Percentiles rank a stretch among this genome's conserved stretches.
These are phyloP conservation scores for Caenorhabditis inopinata DNA, from an alignment of 1,140 invertebrate species.

Conservation along the genomic window DNA sequence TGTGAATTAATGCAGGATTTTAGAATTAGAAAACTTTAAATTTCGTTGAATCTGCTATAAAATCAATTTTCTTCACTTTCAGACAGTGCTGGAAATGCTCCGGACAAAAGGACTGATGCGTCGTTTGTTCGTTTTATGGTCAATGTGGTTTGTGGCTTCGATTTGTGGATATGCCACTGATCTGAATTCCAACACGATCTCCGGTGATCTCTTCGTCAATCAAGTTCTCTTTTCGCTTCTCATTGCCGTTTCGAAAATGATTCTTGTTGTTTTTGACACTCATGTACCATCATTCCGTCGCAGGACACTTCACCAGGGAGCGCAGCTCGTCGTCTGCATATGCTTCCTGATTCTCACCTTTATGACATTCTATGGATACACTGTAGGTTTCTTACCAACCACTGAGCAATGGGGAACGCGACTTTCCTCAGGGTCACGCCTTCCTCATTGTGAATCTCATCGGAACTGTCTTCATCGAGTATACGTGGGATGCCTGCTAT, in stretches of 20 bases:
- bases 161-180: conserved; percentile 65
- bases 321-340: conserved; percentile 58
- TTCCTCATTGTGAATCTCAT: conserved; percentile 60
- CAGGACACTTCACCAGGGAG: conserved; percentile 58
- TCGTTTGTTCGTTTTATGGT: conserved; percentile 50
- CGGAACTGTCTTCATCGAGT: conserved; percentile 62
- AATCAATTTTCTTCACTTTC: no score
- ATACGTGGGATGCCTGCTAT: conserved; percentile 65
- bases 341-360: conserved; percentile 60
- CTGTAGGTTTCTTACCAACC: conserved; percentile 36
- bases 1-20: no score
- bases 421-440: conserved; percentile 52
- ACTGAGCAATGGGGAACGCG: no score
- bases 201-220: conserved; percentile 62
- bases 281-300: conserved; percentile 56
- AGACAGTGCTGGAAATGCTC: conserved; percentile 22
- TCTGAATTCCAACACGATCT: conserved; percentile 60
- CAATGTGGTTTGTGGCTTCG: conserved; percentile 59
- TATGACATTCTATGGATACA: conserved; percentile 52
- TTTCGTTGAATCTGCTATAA: no score
- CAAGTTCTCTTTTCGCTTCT: conserved; percentile 63
- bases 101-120: conserved; percentile 32
- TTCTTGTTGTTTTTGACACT: conserved; percentile 37
- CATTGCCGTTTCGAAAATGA: conserved; percentile 62
- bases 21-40: no score